Conservation (phyloP, 2,113 vertebrate genomes). For the Laterallus jamaicensis region DNA sequence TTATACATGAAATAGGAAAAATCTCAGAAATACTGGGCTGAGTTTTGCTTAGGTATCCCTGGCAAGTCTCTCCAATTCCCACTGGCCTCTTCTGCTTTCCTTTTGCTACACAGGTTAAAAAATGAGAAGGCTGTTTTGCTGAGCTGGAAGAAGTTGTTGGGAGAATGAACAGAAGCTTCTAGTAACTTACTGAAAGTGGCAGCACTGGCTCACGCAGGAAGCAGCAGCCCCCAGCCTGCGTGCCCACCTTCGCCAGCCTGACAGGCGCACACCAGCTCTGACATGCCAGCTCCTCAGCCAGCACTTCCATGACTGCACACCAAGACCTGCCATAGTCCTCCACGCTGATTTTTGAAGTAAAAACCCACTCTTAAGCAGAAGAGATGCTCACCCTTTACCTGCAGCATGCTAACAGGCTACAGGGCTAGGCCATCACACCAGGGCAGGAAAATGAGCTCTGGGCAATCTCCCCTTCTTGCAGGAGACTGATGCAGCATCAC, state of each 20-base stretch:
- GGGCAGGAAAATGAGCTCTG: neutral
- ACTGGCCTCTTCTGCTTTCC: fast-evolving
- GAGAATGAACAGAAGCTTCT: neutral
- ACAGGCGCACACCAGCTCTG: no score
- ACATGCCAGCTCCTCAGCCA: neutral
- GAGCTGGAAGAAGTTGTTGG: neutral
- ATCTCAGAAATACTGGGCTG: neutral
- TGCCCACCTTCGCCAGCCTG: neutral
- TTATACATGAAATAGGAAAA: neutral
- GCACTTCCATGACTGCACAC: neutral
- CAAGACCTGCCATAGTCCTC: fast-evolving
- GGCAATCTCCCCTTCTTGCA: neutral
- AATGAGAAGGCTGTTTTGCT: neutral
- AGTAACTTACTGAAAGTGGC: fast-evolving
- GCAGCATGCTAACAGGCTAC: fast-evolving
- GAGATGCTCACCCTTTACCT: neutral
- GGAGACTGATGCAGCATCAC: fast-evolving
- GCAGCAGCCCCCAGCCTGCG: neutral
- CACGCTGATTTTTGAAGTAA: fast-evolving
- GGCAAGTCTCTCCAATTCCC: neutral
- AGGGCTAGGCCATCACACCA: neutral
- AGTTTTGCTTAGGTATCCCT: neutral
- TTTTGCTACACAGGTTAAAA: fast-evolving
- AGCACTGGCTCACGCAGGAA: fast-evolving
- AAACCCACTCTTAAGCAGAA: neutral